phyloP scores from a whole-genome alignment of 2,797 vertebrate genomes.

The Molossus alvarezi region DNA sequence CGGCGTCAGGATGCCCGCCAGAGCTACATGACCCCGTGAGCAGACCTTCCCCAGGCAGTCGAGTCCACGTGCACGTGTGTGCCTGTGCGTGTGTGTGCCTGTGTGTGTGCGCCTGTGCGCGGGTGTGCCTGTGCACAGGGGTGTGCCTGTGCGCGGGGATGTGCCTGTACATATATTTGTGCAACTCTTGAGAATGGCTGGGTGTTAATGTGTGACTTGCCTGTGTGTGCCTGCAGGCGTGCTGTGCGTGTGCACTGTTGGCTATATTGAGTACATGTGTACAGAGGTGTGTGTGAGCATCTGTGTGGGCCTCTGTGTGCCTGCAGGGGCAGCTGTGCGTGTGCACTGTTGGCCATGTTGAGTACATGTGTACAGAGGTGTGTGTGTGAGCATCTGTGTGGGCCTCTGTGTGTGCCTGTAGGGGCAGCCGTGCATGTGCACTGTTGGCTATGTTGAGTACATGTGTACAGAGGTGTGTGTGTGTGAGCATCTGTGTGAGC shows the following conservation, averaged over 20 bases:
- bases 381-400: background rate
- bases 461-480: too few relatives aligned
- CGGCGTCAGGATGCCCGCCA: slow-evolving; percentile 96
- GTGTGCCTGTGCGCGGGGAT: background rate
- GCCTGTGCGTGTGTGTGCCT: background rate
- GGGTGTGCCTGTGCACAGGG: background rate
- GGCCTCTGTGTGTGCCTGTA: background rate
- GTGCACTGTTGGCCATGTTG: background rate
- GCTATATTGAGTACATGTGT: background rate
- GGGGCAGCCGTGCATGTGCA: background rate
- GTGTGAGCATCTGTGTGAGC: background rate
- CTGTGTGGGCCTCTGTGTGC: background rate
- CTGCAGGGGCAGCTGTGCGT: background rate
- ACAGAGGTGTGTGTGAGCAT: background rate
- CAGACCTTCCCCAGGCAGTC: background rate
- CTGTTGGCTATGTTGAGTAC: background rate
- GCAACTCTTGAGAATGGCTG: background rate
- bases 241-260: background rate
- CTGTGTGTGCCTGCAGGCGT: background rate
- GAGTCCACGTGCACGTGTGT: background rate
- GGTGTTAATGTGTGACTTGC: background rate
- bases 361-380: too few relatives aligned
- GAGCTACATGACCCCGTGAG: slow-evolving; percentile 91
- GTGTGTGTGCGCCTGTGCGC: background rate
- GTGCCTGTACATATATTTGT: background rate